A percentile compares a stretch with the other conserved stretches of the same genome.
phyloP scores from a whole-genome alignment of 2,888 invertebrate genomes.

The Ormyrus rosae region DNA sequence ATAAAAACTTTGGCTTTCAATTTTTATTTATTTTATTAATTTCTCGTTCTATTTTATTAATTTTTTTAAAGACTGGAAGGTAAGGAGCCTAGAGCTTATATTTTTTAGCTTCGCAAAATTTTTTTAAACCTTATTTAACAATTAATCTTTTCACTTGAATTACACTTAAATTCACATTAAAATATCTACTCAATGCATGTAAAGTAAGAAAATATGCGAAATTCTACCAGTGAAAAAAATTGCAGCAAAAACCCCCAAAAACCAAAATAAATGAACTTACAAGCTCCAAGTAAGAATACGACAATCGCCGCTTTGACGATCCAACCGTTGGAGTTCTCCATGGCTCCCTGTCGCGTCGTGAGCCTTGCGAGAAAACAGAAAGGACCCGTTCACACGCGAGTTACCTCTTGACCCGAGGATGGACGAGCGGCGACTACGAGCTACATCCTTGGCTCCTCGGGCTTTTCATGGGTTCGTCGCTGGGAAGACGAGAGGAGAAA shows the following conservation, averaged over 20 bases:
- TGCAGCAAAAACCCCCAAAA: too few relatives aligned
- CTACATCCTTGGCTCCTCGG: slow-evolving; percentile 32
- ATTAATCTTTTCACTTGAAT: too few relatives aligned
- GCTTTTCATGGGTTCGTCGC: slow-evolving; percentile 50
- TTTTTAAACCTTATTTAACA: too few relatives aligned
- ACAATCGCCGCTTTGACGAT: slow-evolving; percentile 15
- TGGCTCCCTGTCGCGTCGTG: slow-evolving; percentile 5
- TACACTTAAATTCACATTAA: too few relatives aligned
- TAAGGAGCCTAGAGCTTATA: too few relatives aligned
- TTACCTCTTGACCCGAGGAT: slow-evolving; percentile 40
- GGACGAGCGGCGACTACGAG: slow-evolving; percentile 44
- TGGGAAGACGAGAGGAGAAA: background rate
- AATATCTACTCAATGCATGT: too few relatives aligned
- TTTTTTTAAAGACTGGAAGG: too few relatives aligned
- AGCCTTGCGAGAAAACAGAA: background rate
- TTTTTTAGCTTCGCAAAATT: too few relatives aligned
- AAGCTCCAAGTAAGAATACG: slow-evolving; percentile 29
- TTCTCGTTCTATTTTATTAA: too few relatives aligned
- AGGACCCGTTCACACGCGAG: background rate
- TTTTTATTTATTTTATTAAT: too few relatives aligned
- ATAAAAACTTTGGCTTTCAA: too few relatives aligned
- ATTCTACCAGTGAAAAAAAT: background rate
- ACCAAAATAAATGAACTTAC: slow-evolving; percentile 24
- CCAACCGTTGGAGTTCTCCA: slow-evolving; percentile 22
- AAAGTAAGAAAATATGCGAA: background rate